Percentiles rank a stretch among this genome's conserved stretches.
Evolutionary conservation across 2,797 vertebrate species (phyloP).

Genomic region (Lepus oiostolus): DNA sequence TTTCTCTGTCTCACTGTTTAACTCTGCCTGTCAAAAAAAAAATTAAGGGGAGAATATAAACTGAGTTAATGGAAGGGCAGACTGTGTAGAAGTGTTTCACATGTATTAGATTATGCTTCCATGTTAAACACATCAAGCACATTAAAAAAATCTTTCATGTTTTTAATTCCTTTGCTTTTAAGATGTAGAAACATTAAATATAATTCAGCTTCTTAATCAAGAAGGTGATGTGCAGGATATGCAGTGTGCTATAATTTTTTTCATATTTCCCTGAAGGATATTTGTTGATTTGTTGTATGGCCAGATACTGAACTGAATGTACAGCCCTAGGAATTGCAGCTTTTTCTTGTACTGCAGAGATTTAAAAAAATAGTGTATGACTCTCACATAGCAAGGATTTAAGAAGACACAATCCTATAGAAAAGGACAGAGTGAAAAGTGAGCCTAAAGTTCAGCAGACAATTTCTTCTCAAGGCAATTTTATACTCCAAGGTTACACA

Average conservation of each 20-base stretch:
- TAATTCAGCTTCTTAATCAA: background rate
- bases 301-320: background rate
- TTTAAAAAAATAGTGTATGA: background rate
- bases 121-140: background rate
- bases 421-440: background rate
- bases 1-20: too few species aligned
- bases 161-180: slow-evolving; percentile 8
- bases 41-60: background rate
- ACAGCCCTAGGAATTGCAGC: background rate
- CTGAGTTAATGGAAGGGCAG: background rate
- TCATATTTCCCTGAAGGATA: background rate
- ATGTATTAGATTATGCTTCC: background rate
- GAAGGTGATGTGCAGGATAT: background rate
- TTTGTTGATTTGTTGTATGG: background rate
- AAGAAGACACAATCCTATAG: background rate
- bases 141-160: background rate
- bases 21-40: too few species aligned
- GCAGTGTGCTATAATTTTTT: background rate
- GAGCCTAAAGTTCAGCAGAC: background rate
- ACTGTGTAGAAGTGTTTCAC: background rate
- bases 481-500: background rate
- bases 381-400: background rate
- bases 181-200: background rate
- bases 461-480: background rate
- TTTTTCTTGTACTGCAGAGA: background rate